phyloP scores from a whole-genome alignment of 2,888 invertebrate species.

The Spodoptera picta region DNA sequence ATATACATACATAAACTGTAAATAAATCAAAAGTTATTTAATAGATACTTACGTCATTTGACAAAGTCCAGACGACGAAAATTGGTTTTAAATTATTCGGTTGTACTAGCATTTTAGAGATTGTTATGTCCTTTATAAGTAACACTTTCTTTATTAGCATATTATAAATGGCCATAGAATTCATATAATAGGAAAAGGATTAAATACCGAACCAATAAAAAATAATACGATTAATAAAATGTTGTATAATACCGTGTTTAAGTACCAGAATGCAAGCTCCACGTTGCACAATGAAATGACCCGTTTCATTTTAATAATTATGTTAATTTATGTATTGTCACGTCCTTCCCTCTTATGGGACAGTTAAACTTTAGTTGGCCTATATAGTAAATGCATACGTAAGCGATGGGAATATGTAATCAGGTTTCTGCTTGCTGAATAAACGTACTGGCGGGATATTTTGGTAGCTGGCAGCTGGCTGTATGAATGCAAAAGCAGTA shows the following conservation, averaged over 20 bases:
- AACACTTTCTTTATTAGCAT: too few relatives aligned
- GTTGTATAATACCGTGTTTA: slow-evolving; percentile 19
- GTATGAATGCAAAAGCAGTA: too few relatives aligned
- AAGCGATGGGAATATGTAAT: slow-evolving; percentile 25
- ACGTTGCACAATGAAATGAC: slow-evolving; percentile 33
- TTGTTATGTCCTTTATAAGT: too few relatives aligned
- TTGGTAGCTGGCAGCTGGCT: not conserved
- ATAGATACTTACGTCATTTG: too few relatives aligned
- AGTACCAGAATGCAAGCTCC: slow-evolving; percentile 33
- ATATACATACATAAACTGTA: too few relatives aligned
- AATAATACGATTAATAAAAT: slow-evolving; percentile 11
- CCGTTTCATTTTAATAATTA: slow-evolving; percentile 36
- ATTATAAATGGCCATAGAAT: too few relatives aligned
- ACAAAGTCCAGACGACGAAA: too few relatives aligned
- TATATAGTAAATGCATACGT: slow-evolving; percentile 32
- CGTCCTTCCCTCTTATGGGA: slow-evolving; percentile 18
- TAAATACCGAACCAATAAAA: too few relatives aligned
- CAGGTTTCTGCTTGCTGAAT: slow-evolving; percentile 9
- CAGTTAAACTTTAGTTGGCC: slow-evolving; percentile 22
- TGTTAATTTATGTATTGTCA: slow-evolving; percentile 45
- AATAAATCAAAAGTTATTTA: too few relatives aligned
- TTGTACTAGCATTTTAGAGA: too few relatives aligned
- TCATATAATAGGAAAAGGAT: too few relatives aligned
- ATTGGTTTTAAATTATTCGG: too few relatives aligned
- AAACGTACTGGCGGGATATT: slow-evolving; percentile 1